Conservation (phyloP, 2,113 vertebrate genomes). For the Ptychochromis oligacanthus region DNA sequence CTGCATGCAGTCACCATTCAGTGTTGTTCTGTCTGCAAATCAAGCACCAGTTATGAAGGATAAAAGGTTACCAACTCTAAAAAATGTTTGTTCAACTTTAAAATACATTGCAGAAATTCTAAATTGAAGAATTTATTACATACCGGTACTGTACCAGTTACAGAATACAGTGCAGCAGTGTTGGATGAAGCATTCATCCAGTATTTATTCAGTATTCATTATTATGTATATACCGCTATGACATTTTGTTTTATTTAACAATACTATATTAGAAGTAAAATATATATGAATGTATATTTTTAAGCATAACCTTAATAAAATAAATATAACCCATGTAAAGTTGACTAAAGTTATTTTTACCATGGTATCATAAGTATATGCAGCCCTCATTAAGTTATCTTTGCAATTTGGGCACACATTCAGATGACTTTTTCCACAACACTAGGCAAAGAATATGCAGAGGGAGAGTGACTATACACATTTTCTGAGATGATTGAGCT, state of each 20-base stretch:
- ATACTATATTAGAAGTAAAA: not conserved
- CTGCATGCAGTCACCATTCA: no score
- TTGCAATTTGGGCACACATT: conserved; percentile 15
- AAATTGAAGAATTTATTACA: no score
- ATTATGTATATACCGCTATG: not conserved
- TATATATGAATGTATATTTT: not conserved
- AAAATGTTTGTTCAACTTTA: no score
- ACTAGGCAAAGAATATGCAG: not conserved
- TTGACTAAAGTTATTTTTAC: not conserved
- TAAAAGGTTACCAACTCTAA: no score
- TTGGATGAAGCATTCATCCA: no score
- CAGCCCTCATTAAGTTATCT: not conserved
- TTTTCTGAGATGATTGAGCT: conserved; percentile 29
- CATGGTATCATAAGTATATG: not conserved
- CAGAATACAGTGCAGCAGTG: no score
- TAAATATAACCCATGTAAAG: not conserved
- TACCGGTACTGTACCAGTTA: no score
- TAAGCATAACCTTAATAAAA: not conserved
- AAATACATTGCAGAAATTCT: no score
- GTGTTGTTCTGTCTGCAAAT: no score
- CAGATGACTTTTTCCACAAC: not conserved
- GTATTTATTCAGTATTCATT: no score
- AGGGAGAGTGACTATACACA: not conserved
- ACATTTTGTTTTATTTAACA: not conserved
- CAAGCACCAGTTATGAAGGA: no score